phyloP scores from a whole-genome alignment of 2,797 vertebrate genomes.

The Phylloscopus collybita region DNA sequence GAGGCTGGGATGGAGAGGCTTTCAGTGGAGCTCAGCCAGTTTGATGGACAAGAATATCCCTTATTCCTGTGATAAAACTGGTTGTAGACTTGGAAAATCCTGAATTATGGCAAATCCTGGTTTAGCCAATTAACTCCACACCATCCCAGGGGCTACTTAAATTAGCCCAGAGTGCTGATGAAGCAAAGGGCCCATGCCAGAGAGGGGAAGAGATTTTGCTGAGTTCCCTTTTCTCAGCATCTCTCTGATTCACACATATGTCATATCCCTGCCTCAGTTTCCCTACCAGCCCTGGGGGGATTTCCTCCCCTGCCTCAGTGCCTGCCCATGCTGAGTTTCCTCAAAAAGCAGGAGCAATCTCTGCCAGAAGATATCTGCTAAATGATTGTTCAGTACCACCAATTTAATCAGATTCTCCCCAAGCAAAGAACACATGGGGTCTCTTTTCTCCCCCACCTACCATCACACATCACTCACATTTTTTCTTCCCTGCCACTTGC shows the following conservation, averaged over 20 bases:
- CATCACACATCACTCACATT: background rate
- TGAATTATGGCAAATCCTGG: background rate
- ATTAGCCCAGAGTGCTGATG: background rate
- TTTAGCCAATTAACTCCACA: background rate
- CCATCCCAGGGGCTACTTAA: background rate
- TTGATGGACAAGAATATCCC: background rate
- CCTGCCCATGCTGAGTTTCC: background rate
- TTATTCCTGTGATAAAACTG: background rate
- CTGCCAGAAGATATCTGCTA: background rate
- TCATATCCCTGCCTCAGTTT: background rate
- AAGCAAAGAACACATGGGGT: accelerated
- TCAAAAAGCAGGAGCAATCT: background rate
- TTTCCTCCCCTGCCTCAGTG: background rate
- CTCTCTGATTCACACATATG: background rate
- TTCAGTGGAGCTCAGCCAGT: background rate
- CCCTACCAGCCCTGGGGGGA: background rate
- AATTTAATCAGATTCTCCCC: background rate
- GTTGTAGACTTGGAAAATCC: background rate
- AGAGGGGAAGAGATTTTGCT: background rate
- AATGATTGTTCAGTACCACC: background rate
- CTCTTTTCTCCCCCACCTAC: background rate
- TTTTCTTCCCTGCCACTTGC: background rate
- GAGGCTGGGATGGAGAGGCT: background rate
- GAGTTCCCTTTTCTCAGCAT: background rate
- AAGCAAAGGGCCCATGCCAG: background rate